Evolutionary conservation across 2,113 vertebrate species (phyloP).

Genomic region (Danionella cerebrum): DNA sequence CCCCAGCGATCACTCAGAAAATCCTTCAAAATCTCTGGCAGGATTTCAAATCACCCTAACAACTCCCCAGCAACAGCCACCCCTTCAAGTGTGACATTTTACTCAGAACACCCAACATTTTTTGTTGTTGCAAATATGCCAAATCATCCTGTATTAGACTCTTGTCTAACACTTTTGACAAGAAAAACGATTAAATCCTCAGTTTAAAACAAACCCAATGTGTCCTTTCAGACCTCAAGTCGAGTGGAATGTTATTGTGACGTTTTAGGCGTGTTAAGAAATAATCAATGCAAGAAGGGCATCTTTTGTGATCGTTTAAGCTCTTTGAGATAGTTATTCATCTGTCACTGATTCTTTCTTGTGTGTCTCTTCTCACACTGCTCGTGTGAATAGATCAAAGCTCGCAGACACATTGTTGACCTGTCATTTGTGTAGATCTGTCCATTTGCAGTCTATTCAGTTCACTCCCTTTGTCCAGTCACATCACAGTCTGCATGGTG

Average conservation of each 20-base stretch:
- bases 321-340: conserved; percentile 38
- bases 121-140: too few relatives aligned
- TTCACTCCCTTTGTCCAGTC: conserved; percentile 1
- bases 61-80: neutral
- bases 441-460: conserved; percentile 26
- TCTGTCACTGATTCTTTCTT: conserved; percentile 27
- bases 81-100: too few relatives aligned
- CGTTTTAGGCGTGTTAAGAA: neutral
- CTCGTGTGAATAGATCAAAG: conserved; percentile 20
- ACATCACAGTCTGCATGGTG: conserved; percentile 3
- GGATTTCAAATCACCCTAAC: neutral
- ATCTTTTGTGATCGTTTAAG: conserved; percentile 42
- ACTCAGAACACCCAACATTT: neutral
- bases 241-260: too few relatives aligned
- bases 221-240: too few relatives aligned
- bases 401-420: neutral
- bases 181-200: neutral
- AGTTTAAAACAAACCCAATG: neutral
- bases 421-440: conserved; percentile 21
- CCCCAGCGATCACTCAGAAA: too few relatives aligned
- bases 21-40: neutral
- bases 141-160: too few relatives aligned
- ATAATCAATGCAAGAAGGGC: conserved; percentile 52
- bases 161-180: too few relatives aligned
- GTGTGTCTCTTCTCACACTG: conserved; percentile 5